phyloP scores from a whole-genome alignment of 1,140 invertebrate genomes.

The Aphelinus atriplicis region DNA sequence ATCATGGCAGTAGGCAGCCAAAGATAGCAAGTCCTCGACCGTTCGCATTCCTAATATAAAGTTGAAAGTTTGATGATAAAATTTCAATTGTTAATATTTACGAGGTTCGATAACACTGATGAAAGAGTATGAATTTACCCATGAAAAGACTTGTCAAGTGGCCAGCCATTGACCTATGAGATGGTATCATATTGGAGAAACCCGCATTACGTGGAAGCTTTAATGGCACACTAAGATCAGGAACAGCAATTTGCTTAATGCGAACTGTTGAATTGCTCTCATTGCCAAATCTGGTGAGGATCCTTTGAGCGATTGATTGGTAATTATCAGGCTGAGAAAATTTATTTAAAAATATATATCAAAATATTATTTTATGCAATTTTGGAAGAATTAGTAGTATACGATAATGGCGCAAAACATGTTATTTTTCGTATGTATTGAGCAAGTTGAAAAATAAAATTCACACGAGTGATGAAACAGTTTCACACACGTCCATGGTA shows the following conservation, averaged over 20 bases:
- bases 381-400: too few relatives aligned
- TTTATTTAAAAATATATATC: too few relatives aligned
- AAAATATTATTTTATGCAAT: too few relatives aligned
- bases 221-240: constrained; percentile 74
- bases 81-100: background rate
- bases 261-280: constrained; percentile 67
- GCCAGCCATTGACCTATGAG: constrained; percentile 75
- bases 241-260: constrained; percentile 74
- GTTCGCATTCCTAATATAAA: constrained; percentile 70
- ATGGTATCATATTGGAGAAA: constrained; percentile 81
- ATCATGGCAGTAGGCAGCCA: constrained; percentile 77
- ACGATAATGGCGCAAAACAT: too few relatives aligned
- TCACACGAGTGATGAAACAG: too few relatives aligned
- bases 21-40: constrained; percentile 76
- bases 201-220: constrained; percentile 74
- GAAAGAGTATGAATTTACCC: constrained; percentile 57
- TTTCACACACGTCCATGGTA: too few relatives aligned
- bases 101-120: background rate
- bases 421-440: too few relatives aligned
- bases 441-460: too few relatives aligned
- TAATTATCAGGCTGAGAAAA: constrained; percentile 9
- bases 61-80: too few relatives aligned
- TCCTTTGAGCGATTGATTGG: constrained; percentile 60
- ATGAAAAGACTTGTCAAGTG: constrained; percentile 79
- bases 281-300: constrained; percentile 69